A percentile compares a stretch with the other conserved stretches of the same genome.
Evolutionary conservation across 2,113 vertebrate species (phyloP).

Genomic region (Fukomys damarensis): DNA sequence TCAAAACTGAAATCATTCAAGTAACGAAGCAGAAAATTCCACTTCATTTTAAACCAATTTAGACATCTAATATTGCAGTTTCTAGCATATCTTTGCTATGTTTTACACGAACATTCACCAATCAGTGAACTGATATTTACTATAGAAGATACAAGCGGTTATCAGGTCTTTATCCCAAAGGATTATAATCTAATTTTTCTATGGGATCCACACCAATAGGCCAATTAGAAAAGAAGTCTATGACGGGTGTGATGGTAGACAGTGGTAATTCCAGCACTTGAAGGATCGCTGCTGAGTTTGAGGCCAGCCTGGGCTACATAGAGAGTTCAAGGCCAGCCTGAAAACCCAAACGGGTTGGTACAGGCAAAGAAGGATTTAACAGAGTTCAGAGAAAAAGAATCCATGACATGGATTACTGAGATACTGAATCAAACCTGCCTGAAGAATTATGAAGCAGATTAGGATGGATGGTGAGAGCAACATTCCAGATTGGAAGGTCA

Average conservation of each 20-base stretch:
- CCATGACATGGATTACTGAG: neutral
- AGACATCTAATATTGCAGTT: neutral
- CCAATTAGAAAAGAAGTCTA: conserved; percentile 22
- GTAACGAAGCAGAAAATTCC: conserved; percentile 22
- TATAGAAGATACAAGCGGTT: conserved; percentile 8
- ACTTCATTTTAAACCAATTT: conserved; percentile 45
- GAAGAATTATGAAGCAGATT: neutral
- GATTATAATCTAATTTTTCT: conserved; percentile 11
- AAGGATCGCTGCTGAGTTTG: neutral
- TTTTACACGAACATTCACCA: conserved; percentile 37
- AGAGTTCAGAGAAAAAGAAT: conserved; percentile 44
- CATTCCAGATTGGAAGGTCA: neutral
- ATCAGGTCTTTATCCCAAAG: neutral
- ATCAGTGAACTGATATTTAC: neutral
- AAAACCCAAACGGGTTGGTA: neutral
- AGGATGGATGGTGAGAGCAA: neutral
- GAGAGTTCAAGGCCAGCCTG: neutral
- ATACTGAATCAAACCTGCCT: conserved; percentile 13
- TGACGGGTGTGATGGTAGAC: neutral
- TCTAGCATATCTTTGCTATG: neutral
- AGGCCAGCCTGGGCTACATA: neutral
- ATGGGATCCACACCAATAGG: neutral
- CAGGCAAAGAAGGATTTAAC: neutral
- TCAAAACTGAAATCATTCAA: conserved; percentile 9
- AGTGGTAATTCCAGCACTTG: neutral